Evolutionary conservation across 2,797 vertebrate genomes (phyloP).

Genomic region (Decapterus maruadsi): DNA sequence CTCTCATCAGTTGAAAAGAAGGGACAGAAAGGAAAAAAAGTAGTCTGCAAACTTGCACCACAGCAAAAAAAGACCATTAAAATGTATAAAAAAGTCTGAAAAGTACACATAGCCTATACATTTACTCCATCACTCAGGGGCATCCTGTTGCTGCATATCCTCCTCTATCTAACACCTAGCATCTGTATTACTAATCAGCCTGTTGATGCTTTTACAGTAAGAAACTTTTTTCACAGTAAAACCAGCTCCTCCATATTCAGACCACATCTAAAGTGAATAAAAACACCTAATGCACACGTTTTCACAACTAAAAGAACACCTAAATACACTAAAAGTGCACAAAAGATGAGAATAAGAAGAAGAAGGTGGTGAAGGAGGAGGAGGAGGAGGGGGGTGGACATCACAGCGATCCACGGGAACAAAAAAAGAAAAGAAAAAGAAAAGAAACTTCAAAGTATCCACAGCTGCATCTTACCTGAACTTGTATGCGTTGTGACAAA

Average conservation of each 20-base stretch:
- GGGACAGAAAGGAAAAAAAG: neutral
- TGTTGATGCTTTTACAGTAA: neutral
- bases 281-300: too few species aligned
- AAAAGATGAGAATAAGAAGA: neutral
- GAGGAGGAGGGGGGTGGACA: slow-evolving; percentile 49
- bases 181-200: neutral
- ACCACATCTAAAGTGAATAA: neutral
- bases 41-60: slow-evolving; percentile 12
- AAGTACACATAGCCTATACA: neutral
- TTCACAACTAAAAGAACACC: too few species aligned
- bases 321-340: slow-evolving; percentile 2
- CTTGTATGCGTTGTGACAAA: slow-evolving; percentile 85
- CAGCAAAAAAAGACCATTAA: neutral
- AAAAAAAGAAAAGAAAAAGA: neutral
- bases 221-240: slow-evolving; percentile 9
- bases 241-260: neutral
- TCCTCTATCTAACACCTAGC: neutral
- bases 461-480: slow-evolving; percentile 85
- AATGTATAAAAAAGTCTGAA: neutral
- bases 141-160: neutral
- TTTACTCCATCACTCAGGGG: too few species aligned
- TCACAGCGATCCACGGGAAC: slow-evolving; percentile 33
- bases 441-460: slow-evolving; percentile 16
- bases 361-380: neutral
- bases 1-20: slow-evolving; percentile 48